phyloP scores from a whole-genome alignment of 1,140 invertebrate genomes.

The Nebria ingens region DNA sequence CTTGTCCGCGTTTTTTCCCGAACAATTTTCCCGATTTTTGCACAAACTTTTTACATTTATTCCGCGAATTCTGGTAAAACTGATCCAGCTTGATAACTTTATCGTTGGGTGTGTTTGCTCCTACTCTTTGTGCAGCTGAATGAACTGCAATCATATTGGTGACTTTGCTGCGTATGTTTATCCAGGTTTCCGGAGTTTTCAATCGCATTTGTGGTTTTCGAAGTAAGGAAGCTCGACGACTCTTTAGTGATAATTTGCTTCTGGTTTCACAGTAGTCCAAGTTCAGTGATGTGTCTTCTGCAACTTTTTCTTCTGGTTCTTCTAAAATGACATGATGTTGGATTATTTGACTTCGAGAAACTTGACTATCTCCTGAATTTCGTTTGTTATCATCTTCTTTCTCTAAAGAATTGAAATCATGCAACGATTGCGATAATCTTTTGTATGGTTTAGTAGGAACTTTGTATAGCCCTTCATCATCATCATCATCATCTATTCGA shows the following conservation, averaged over 20 bases:
- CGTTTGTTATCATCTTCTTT: conserved; percentile 20
- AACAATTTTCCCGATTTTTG: conserved; percentile 30
- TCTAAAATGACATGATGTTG: conserved; percentile 11
- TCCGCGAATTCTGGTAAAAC: conserved; percentile 30
- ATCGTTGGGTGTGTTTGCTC: conserved; percentile 21
- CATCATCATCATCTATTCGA: conserved; percentile 16
- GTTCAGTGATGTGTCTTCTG: conserved; percentile 12
- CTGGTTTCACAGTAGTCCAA: conserved; percentile 24
- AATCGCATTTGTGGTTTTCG: conserved; percentile 19
- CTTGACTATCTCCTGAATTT: conserved; percentile 19
- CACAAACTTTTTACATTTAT: conserved; percentile 29
- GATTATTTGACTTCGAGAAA: conserved; percentile 27
- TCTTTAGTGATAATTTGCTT: conserved; percentile 21
- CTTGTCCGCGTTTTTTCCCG: conserved; percentile 16
- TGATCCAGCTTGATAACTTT: conserved; percentile 26
- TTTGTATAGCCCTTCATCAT: conserved; percentile 29
- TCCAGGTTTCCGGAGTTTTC: conserved; percentile 21
- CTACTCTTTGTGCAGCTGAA: conserved; percentile 27
- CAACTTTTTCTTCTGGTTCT: background rate
- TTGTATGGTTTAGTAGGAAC: conserved; percentile 23
- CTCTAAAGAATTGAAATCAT: conserved; percentile 24
- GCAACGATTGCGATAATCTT: conserved; percentile 28
- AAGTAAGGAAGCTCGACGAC: conserved; percentile 22
- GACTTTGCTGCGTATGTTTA: conserved; percentile 27
- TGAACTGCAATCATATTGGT: conserved; percentile 28